Percentiles rank a stretch among this genome's conserved stretches.
Evolutionary conservation across 2,113 vertebrate genomes (phyloP).

Genomic region (Okapia johnstoni): DNA sequence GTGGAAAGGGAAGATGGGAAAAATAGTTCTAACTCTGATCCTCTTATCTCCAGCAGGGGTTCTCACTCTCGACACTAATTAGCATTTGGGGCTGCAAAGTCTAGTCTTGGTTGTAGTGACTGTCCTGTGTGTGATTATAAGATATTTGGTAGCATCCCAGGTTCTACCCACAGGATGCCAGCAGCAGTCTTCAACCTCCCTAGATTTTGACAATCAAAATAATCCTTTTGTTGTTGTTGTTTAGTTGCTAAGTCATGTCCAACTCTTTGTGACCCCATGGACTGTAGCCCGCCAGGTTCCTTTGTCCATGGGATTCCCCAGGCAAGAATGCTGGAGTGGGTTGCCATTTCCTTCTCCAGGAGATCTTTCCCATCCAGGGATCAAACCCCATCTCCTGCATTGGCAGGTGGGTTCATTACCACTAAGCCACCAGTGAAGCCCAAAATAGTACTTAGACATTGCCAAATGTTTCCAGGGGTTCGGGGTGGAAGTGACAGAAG

Average conservation of each 20-base stretch:
- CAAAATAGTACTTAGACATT: not conserved
- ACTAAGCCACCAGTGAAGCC: not conserved
- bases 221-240: not conserved
- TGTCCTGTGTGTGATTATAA: not conserved
- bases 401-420: not conserved
- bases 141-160: not conserved
- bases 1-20: not conserved
- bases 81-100: not conserved
- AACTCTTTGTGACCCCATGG: not conserved
- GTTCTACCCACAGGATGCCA: not conserved
- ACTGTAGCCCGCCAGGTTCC: not conserved
- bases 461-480: not conserved
- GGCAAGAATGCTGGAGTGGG: not conserved
- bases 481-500: not conserved
- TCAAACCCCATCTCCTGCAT: not conserved
- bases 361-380: not conserved
- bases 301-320: not conserved
- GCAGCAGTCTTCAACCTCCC: not conserved
- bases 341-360: not conserved
- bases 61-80: not conserved
- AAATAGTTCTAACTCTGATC: not conserved
- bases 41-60: not conserved
- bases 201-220: not conserved
- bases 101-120: not conserved
- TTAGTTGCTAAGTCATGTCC: not conserved